Evolutionary conservation across 2,113 vertebrate genomes (phyloP), one percentile per base, ranked within the genome.

Genomic region (Periophthalmodon schlosseri): DNA sequence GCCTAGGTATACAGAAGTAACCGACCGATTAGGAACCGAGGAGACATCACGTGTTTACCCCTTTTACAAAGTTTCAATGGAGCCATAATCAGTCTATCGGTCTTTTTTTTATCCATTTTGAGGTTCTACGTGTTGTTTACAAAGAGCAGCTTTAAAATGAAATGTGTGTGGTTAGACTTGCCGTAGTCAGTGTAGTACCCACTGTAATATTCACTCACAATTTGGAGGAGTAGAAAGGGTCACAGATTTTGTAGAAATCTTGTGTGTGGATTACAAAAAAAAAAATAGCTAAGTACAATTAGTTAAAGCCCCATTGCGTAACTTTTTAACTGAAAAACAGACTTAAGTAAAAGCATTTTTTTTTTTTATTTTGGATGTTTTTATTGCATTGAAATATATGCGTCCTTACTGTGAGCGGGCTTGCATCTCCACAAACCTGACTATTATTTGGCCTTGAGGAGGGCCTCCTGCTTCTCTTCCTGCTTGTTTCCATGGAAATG

Each of bases 1-100:
- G 92, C 21, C 89, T 99, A 75, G 96, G 96, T 50, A 94, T 99
- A 82, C 88, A 94, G 54, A 84, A 88, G 79, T 87, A 87, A 75
- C 16, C 52, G 18, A 47, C 49, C 66, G 14, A 72, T 8, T 33
- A 65, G 15, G 10, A 49, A 39, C 67, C 28, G 8, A 44, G 39
- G 39, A 44, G 10, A 44, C 8, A 44, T 46, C 49, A 23, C 20
- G 46, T 64, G 70, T 87, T 87, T 84, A 81, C 18, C 81, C 63
- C 63, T n/a, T 64, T 67, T 14, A n/a, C 24, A 60, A 2, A 58
- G 54, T 34, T 66, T 67, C 76, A 64, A 16, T 24, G 60, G 72
- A 79, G 34, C 20, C 70, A 15, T 24, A 18, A 49, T 52, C 23
- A 44, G 60, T 4, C 60, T 50, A 46, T 33, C 21, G 54, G 8